Conservation (phyloP, 2,888 invertebrate species). For the Aproaerema taeniolella region DNA sequence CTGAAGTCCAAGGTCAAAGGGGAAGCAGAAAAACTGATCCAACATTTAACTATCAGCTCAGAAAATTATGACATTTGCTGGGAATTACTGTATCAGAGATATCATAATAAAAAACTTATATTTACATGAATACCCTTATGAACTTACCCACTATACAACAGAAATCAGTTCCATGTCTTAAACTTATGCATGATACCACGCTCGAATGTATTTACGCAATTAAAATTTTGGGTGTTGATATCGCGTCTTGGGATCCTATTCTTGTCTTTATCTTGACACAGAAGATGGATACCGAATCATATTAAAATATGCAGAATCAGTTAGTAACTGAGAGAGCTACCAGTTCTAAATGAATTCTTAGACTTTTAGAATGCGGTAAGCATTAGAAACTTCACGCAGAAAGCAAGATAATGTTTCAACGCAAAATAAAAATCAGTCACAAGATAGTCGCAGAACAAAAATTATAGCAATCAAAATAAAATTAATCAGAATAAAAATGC, state of each 20-base stretch:
- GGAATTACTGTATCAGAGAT: constrained; percentile 19
- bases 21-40: too few species aligned
- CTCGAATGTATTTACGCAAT: constrained; percentile 16
- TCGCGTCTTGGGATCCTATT: constrained; percentile 18
- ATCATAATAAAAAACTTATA: constrained; percentile 12
- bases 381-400: constrained; percentile 15
- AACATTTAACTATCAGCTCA: too few species aligned
- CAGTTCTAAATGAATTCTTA: constrained; percentile 16
- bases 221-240: constrained; percentile 18
- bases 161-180: constrained; percentile 10
- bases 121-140: constrained; percentile 15
- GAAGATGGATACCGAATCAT: constrained; percentile 20
- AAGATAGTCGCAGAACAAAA: constrained; percentile 1
- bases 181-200: constrained; percentile 16
- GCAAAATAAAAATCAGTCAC: constrained; percentile 6
- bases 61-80: constrained; percentile 12
- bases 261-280: constrained; percentile 18
- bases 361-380: constrained; percentile 18
- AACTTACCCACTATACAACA: constrained; percentile 16
- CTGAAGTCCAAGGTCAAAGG: too few species aligned
- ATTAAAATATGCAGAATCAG: constrained; percentile 17
- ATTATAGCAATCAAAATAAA: background rate
- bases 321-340: constrained; percentile 15
- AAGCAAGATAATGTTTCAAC: constrained; percentile 13
- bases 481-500: background rate